Percentiles rank a stretch among this genome's conserved stretches.
Evolutionary conservation across 2,113 vertebrate genomes (phyloP).

Genomic region (Cacatua alba): DNA sequence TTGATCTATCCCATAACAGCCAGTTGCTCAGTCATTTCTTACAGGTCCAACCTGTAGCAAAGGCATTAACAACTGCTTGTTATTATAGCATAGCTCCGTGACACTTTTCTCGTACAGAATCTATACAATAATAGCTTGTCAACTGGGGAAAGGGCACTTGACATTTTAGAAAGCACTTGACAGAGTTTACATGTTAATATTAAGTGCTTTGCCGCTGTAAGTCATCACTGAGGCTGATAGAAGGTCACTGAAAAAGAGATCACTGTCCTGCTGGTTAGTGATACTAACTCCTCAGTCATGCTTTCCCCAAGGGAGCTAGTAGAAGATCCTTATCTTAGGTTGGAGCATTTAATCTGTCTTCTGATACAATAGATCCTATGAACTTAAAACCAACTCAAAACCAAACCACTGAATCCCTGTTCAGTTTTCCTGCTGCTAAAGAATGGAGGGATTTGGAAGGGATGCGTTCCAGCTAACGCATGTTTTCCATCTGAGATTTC

Average conservation of each 20-base stretch:
- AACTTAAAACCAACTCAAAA: not conserved
- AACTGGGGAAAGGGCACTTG: not conserved
- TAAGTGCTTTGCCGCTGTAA: not conserved
- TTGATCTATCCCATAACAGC: not conserved
- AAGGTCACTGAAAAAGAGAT: not conserved
- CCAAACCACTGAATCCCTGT: not conserved
- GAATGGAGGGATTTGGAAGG: not conserved
- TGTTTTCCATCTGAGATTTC: not conserved
- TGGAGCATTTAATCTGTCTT: not conserved
- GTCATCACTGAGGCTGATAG: not conserved
- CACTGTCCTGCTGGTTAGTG: not conserved
- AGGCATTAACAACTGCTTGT: not conserved
- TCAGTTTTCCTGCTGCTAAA: not conserved
- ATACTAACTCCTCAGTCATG: not conserved
- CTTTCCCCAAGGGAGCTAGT: not conserved
- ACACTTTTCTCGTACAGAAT: not conserved
- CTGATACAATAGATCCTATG: not conserved
- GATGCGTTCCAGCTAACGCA: not conserved
- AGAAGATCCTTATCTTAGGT: not conserved
- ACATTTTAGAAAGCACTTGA: constrained; percentile 26
- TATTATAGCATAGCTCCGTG: not conserved
- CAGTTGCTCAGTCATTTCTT: not conserved
- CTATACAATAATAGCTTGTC: not conserved
- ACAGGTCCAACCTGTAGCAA: not conserved
- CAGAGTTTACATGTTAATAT: not conserved